These are phyloP conservation scores for Mesitornis unicolor DNA, from an alignment of 2,113 vertebrate genomes.

Conservation along the genomic window DNA sequence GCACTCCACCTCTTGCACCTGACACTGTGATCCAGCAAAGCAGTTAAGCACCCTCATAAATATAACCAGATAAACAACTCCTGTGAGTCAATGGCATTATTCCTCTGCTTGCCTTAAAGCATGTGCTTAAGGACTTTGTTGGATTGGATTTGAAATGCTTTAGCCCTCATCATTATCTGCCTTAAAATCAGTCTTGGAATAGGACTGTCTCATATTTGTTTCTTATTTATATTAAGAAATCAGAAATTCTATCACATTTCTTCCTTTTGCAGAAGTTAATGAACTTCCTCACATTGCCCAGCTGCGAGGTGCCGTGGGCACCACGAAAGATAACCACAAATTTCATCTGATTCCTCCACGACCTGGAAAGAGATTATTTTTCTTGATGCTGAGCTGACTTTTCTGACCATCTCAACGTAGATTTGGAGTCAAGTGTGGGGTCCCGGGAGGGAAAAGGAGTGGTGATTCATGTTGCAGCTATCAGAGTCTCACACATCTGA, in stretches of 20 bases:
- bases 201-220: neutral
- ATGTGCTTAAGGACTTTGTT: slow-evolving; percentile 35
- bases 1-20: neutral
- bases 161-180: slow-evolving; percentile 15
- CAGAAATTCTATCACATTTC: neutral
- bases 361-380: neutral
- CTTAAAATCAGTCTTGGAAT: slow-evolving; percentile 21
- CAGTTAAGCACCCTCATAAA: slow-evolving; percentile 1
- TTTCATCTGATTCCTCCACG: neutral
- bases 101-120: slow-evolving; percentile 42
- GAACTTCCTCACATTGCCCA: rapidly evolving
- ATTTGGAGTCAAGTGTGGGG: neutral
- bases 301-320: neutral
- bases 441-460: slow-evolving; percentile 20
- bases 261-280: neutral
- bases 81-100: neutral
- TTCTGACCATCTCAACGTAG: neutral
- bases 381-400: slow-evolving; percentile 5
- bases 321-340: neutral
- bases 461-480: neutral
- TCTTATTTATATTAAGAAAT: neutral
- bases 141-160: slow-evolving; percentile 52
- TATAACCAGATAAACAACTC: neutral
- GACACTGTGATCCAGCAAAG: slow-evolving; percentile 3
- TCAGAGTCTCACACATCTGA: slow-evolving; percentile 35